Evolutionary conservation across 2,113 vertebrate species (phyloP).

Genomic region (Verasper variegatus): DNA sequence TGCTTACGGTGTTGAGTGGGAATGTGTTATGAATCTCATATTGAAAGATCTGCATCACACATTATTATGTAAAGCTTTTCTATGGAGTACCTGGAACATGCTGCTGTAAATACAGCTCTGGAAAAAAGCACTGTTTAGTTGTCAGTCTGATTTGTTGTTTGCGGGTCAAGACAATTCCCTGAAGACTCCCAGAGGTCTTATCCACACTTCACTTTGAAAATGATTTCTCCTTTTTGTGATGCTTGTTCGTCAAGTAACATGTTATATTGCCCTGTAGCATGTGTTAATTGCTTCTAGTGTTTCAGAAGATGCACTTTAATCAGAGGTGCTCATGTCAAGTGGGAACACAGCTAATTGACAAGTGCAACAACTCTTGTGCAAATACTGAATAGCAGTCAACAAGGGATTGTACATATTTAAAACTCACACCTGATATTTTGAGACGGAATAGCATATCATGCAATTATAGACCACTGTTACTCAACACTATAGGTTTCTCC

Average conservation of each 20-base stretch:
- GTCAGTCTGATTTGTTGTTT: background rate
- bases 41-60: background rate
- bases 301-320: too few species aligned
- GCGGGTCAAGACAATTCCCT: background rate
- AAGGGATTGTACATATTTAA: background rate
- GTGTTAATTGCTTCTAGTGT: too few species aligned
- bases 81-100: background rate
- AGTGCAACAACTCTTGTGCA: too few species aligned
- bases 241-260: background rate
- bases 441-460: too few species aligned
- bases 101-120: background rate
- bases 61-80: background rate
- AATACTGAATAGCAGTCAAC: background rate
- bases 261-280: too few species aligned
- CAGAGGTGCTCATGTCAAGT: too few species aligned
- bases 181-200: background rate
- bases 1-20: background rate
- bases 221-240: background rate
- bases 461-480: too few species aligned
- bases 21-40: slow-evolving; percentile 1
- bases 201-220: background rate
- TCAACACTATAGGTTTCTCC: too few species aligned
- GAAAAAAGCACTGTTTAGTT: background rate
- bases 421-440: background rate
- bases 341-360: too few species aligned